Conservation (phyloP, 2,797 vertebrate genomes). For the Toxotes lorentzi region DNA sequence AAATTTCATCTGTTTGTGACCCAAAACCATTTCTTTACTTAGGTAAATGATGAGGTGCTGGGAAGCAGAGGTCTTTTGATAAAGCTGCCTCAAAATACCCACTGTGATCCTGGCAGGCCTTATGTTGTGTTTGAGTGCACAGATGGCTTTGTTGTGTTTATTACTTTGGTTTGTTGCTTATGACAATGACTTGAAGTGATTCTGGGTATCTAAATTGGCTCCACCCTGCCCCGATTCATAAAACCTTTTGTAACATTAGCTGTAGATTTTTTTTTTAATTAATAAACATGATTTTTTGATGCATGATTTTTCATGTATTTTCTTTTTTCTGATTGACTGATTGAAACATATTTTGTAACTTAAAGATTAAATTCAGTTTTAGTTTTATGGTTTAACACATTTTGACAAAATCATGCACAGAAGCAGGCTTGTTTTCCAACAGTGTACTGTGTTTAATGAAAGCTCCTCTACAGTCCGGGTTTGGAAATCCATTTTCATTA, state of each 20-base stretch:
- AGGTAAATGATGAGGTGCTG: slow-evolving; percentile 5
- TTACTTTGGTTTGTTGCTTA: slow-evolving; percentile 25
- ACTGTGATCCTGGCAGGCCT: slow-evolving; percentile 37
- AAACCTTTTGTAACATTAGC: background rate
- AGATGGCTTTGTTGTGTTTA: slow-evolving; percentile 41
- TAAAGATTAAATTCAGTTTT: background rate
- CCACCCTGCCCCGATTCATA: background rate
- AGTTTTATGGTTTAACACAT: background rate
- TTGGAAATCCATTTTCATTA: slow-evolving; percentile 53
- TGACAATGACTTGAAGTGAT: slow-evolving; percentile 29
- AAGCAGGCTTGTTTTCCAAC: background rate
- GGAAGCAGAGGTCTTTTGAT: slow-evolving; percentile 2
- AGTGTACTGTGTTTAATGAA: slow-evolving; percentile 6
- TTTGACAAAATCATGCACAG: background rate
- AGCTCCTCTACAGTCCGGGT: slow-evolving; percentile 8
- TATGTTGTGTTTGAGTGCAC: slow-evolving; percentile 33
- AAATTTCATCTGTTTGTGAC: slow-evolving; percentile 32
- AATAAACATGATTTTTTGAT: background rate
- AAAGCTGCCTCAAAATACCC: slow-evolving; percentile 39
- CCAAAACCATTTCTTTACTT: slow-evolving; percentile 33
- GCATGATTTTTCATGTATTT: background rate
- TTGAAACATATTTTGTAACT: background rate
- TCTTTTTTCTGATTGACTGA: background rate
- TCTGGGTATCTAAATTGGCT: slow-evolving; percentile 1
- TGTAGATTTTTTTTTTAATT: background rate